Conservation (phyloP, 2,797 vertebrate genomes). For the Nasua narica region DNA sequence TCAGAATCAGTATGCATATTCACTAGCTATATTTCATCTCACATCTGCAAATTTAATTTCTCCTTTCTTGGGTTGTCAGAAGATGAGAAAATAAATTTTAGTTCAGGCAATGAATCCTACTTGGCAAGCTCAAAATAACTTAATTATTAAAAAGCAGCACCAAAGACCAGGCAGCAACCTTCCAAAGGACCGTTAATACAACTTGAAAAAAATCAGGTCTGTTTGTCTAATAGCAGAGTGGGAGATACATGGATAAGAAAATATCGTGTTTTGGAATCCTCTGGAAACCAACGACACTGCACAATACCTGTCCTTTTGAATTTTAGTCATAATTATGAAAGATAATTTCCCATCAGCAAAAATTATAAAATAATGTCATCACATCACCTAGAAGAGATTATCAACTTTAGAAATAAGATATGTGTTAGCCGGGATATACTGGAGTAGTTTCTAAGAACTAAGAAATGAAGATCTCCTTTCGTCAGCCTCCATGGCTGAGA, state of each 20-base stretch:
- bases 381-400: neutral
- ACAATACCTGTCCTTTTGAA: neutral
- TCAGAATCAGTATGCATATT: constrained; percentile 59
- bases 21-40: constrained; percentile 61
- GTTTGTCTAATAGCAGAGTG: constrained; percentile 20
- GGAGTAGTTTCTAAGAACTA: neutral
- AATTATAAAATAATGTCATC: constrained; percentile 2
- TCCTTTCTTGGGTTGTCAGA: constrained; percentile 60
- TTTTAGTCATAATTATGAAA: constrained; percentile 21
- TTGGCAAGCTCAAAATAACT: constrained; percentile 69
- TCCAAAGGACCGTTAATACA: constrained; percentile 25
- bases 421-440: neutral
- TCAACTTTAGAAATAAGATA: neutral
- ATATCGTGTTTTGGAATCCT: constrained; percentile 35
- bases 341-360: neutral
- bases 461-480: neutral
- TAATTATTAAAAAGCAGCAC: constrained; percentile 70
- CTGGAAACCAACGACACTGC: neutral
- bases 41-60: constrained; percentile 70
- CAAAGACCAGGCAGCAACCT: constrained; percentile 51
- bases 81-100: constrained; percentile 73
- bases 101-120: constrained; percentile 55
- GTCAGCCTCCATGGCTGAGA: neutral
- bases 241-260: constrained; percentile 8
- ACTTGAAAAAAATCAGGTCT: neutral